Base-by-base conservation (phyloP, 1,140 invertebrate genomes). In the Nomia melanderi region DNA sequence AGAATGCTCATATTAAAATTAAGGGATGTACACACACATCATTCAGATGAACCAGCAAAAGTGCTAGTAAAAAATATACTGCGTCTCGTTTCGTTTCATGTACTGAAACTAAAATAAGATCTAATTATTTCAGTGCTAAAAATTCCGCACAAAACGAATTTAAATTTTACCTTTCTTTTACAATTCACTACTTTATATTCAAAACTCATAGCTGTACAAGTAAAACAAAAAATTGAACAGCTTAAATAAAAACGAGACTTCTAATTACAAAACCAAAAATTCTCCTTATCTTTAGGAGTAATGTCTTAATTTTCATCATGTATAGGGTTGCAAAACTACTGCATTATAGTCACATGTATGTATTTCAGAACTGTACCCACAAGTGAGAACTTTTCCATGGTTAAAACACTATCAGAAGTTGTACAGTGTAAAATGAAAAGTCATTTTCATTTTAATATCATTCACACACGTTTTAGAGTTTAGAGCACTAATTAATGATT, bases 331-430 rank as follows among this genome's bases (percentile, higher is more conserved):
- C 27, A 76, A 71, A 71, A 63, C 62, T 71, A 54, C 66, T 62
- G 70, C 44, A 33, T 8, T 63, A 4, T 33, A 79, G 65, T 67
- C 67, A 67, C 54, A 82, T 78, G 25, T 56, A 63, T 82, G 81
- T 83, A 83, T 83, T 82, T 83, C 69, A 65, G 41, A 70, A 57
- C 62, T 78, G 39, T 82, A 74, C 59, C 47, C 50, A 78, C 62
- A 82, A 78, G 78, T 78, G 50, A 36, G 50, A 78, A 36, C 23
- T 62, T 33, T 77, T 59, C 23, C 69, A 81, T 50, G 53, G 31
- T 25, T 33, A 70, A 69, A 2, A 7, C 39, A 72, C 44, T 44
- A 39, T 69, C 20, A 25, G 47, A 76, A 70, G 54, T 70, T 14
- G 56, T 74, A 56, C 56, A 73, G 44, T 71, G 50, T 29, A 66